These are phyloP conservation scores for Scylla paramamosain DNA, from an alignment of 1,140 invertebrate genomes.

Conservation along the genomic window DNA sequence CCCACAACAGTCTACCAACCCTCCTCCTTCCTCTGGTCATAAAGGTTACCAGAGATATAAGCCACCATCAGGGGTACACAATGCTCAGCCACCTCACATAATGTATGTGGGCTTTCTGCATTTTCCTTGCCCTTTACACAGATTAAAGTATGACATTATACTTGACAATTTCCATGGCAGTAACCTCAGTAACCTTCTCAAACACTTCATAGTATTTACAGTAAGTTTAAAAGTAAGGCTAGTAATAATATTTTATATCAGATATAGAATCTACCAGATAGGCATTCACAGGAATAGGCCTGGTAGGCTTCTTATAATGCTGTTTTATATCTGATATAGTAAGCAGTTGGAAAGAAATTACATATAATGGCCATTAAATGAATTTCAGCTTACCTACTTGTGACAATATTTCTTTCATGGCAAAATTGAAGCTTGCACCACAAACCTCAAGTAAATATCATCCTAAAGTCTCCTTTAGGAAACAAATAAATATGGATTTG, in stretches of 20 bases:
- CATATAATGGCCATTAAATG: not conserved
- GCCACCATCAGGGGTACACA: conserved; percentile 44
- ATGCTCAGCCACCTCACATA: conserved; percentile 42
- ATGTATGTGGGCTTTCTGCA: conserved; percentile 49
- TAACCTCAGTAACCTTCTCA: too few species aligned
- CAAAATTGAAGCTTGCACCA: not conserved
- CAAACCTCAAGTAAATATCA: not conserved
- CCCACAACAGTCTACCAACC: not conserved
- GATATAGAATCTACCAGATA: too few species aligned
- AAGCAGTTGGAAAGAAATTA: not conserved
- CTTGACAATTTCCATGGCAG: too few species aligned
- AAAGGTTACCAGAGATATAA: conserved; percentile 18
- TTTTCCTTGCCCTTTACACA: not conserved
- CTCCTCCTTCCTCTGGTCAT: not conserved
- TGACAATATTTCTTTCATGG: not conserved
- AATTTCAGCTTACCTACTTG: not conserved
- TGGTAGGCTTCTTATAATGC: not conserved
- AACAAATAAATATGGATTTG: conserved; percentile 2
- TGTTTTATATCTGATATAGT: not conserved
- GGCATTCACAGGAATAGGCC: not conserved
- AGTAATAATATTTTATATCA: too few species aligned
- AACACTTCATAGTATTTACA: too few species aligned
- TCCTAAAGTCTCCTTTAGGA: not conserved
- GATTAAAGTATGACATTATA: conserved; percentile 34
- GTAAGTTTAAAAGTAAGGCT: too few species aligned